phyloP scores from a whole-genome alignment of 1,140 invertebrate genomes.

The Megalopta genalis region DNA sequence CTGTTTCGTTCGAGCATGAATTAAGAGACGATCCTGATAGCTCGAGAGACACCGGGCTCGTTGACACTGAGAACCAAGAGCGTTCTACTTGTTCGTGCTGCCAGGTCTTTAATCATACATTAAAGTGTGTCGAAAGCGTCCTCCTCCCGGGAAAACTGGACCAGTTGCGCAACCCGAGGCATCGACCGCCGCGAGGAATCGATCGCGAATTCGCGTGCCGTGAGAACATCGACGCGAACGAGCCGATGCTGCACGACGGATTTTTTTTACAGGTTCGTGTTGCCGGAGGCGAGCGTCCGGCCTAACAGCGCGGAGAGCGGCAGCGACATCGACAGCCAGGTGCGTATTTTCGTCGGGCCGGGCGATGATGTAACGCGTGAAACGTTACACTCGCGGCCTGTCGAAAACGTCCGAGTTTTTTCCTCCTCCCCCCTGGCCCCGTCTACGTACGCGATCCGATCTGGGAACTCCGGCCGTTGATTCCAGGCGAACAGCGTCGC shows the following conservation, averaged over 20 bases:
- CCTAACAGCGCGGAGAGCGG: slow-evolving; percentile 73
- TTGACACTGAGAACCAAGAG: not conserved
- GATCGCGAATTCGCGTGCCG: not conserved
- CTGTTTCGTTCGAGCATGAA: not conserved
- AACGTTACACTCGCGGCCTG: not conserved
- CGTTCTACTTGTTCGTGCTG: not conserved
- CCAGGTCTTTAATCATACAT: not conserved
- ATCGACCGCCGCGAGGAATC: too few relatives aligned
- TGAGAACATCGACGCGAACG: not conserved
- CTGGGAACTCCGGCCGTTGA: not conserved
- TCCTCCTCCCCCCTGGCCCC: too few relatives aligned
- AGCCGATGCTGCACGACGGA: not conserved
- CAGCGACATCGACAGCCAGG: slow-evolving; percentile 75
- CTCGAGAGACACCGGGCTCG: not conserved
- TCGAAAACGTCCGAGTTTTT: too few relatives aligned
- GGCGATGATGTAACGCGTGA: slow-evolving; percentile 26
- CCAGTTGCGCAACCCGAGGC: not conserved
- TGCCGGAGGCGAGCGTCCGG: slow-evolving; percentile 68
- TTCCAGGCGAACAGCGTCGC: slow-evolving; percentile 69
- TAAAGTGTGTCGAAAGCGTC: not conserved
- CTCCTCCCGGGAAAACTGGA: not conserved
- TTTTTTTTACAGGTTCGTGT: slow-evolving; percentile 63
- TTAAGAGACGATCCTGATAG: not conserved
- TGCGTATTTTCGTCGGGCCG: slow-evolving; percentile 44
- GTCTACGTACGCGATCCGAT: too few relatives aligned